Evolutionary conservation across 2,888 invertebrate genomes (phyloP), one percentile per base, ranked within the genome.

Genomic region (Actias luna): DNA sequence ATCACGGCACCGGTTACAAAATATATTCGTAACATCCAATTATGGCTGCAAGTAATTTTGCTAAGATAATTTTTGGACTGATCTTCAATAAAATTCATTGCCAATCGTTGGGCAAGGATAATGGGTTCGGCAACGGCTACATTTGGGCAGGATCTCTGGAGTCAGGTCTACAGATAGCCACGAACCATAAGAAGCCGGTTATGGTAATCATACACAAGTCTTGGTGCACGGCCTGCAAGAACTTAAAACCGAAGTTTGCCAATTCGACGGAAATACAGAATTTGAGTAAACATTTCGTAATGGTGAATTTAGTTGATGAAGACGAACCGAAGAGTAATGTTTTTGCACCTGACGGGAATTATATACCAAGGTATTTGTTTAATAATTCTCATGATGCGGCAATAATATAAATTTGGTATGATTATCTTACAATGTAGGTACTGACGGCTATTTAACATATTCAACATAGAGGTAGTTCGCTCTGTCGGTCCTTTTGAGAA

Each of bases 201-300:
- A 94, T 95, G 94, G 79, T 95, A 0, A 87, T 95, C 1, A 94
- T 95, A 36, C 95, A 95, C 78, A 95, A 94, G 77, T 89, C 93
- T 0, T 94, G 94, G 93, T 95, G 95, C 79, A 90, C 94, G 2
- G 94, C 95, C 2, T 95, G 95, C 75, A 93, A 93, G 80, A 93
- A 93, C 60, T 82, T 95, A 65, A 95, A 94, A 75, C 94, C 94
- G 0, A 93, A 94, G 76, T 94, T 95, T 76, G 93, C 94, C 0
- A 88, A 82, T 52, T 94, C 94, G 1, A 63, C 86, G 10, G 93
- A 94, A 69, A 93, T 95, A 58, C 91, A 93, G 69, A 69, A 67
- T 1, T 78, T 95, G 64, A 95, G 95, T 76, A 87, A 91, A 72
- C 87, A 94, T 61, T 95, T 95, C 76, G 91, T 95, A 3, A 95